Percentiles rank a stretch among this genome's conserved stretches.
phyloP scores from a whole-genome alignment of 2,797 vertebrate species.

The Phrynocephalus forsythii region DNA sequence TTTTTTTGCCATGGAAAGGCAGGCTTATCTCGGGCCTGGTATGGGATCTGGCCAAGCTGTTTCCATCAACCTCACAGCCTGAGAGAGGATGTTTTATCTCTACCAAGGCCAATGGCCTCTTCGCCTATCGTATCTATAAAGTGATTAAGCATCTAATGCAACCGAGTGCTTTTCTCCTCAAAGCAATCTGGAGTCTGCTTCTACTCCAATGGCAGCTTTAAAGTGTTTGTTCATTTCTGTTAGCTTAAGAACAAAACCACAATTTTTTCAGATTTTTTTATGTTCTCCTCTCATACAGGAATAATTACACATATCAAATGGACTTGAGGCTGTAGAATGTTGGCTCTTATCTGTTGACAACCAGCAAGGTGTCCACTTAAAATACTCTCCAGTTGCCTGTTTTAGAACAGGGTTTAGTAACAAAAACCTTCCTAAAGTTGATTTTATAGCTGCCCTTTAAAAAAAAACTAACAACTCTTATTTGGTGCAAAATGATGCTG shows the following conservation, averaged over 20 bases:
- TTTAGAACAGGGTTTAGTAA: no score
- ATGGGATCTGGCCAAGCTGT: background rate
- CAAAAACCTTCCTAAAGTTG: no score
- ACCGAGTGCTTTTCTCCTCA: constrained; percentile 68
- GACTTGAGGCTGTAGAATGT: background rate
- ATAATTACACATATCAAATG: background rate
- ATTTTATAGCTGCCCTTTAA: no score
- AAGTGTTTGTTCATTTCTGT: constrained; percentile 67
- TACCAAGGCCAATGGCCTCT: constrained; percentile 65
- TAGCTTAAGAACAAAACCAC: constrained; percentile 28
- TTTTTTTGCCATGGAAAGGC: constrained; percentile 24
- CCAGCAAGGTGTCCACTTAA: background rate
- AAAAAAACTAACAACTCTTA: no score
- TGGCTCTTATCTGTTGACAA: background rate
- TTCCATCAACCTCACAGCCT: constrained; percentile 58
- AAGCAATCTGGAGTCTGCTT: constrained; percentile 63
- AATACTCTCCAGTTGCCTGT: no score
- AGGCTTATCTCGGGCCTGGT: background rate
- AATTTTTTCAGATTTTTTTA: background rate
- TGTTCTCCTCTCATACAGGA: background rate
- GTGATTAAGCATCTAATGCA: constrained; percentile 72
- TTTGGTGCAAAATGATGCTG: no score
- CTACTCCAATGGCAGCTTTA: constrained; percentile 71
- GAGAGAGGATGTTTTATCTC: constrained; percentile 62
- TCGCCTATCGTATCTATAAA: constrained; percentile 71